Evolutionary conservation across 2,888 invertebrate genomes (phyloP), one percentile per base, ranked within the genome.

Genomic region (Polydrusus pterygomalis): DNA sequence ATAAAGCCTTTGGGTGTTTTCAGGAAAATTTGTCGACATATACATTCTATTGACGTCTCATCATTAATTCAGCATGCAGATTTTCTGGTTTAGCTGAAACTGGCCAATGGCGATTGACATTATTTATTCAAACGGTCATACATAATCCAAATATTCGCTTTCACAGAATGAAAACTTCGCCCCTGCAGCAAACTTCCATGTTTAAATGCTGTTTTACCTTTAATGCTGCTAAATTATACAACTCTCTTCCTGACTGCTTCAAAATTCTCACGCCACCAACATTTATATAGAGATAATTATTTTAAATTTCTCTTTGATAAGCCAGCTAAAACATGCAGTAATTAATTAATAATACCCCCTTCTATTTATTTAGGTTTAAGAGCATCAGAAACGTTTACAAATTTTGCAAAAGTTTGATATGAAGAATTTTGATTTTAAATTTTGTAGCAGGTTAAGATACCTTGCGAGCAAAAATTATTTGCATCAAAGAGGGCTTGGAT

Each of bases 121-220:
- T 43, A 43, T 43, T 43, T 43, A 43, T 43, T 43, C 43, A 43
- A 11, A 43, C 43, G 43, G n/a, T 43, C 43, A 43, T 43, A 43
- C 43, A 43, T 43, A 43, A 43, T n/a, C 43, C 10, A 43, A 43
- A 43, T 43, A 43, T 43, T 43, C 43, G n/a, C 43, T 43, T 43
- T 43, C 13, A n/a, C 13, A 43, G n/a, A 43, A 43, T n/a, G 43
- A 43, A 43, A 43, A 43, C 43, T 43, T 43, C 43, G 17, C 15
- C 47, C 47, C 47, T 17, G 47, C 47, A 15, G 15, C 9, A 1
- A 47, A 47, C 47, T 47, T 47, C n/a, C 47, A 17, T 47, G 47
- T 47, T 47, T 47, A 47, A 47, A 47, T 17, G 47, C 47, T 47
- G 47, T 47, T 47, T 47, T 47, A 47, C 47, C 47, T 47, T 47